Base-by-base conservation (phyloP, 1,140 invertebrate genomes). In the Periplaneta americana region DNA sequence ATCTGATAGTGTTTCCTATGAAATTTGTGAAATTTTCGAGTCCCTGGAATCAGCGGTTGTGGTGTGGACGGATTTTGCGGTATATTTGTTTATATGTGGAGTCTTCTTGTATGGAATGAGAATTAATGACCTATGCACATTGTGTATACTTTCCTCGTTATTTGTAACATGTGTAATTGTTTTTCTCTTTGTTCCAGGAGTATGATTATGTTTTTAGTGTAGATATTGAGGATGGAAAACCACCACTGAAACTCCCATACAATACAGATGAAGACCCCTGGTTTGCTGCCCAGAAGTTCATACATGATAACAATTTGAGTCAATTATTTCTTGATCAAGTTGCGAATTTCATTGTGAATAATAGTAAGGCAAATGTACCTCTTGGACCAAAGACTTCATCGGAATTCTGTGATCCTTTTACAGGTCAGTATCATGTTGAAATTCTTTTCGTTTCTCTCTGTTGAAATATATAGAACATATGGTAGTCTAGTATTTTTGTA, bases 131-230 rank as follows among this genome's bases (percentile, higher is more conserved):
- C n/a, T n/a, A n/a, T n/a, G n/a, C n/a, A n/a, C n/a, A n/a, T n/a
- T n/a, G n/a, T n/a, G n/a, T n/a, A 57, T 4, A 57, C n/a, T 57
- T 4, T 18, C 48, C 4, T 57, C 1, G 17, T n/a, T 18, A 18
- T 57, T 18, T 57, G 17, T n/a, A 57, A n/a, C 48, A 57, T 57
- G 17, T 57, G n/a, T 18, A 57, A 57, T 57, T 57, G 17, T 57
- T 57, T 17, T n/a, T 57, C n/a, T n/a, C n/a, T 57, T 57, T 35
- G 31, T 78, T 78, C 82, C 86, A 95, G 91, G 94, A 97, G 85
- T 99, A 99, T 87, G 98, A 99, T 89, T 98, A 94, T 89, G 97
- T 99, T 31, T 99, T 99, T 87, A 94, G 92, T 83, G 96, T 99
- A 8, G 97, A 98, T 84, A 94, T 99, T 81, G 95, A 98, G 86